Percentiles rank a stretch among this genome's conserved stretches.
Evolutionary conservation across 2,888 invertebrate genomes (phyloP).

Genomic region (Nineta flava): DNA sequence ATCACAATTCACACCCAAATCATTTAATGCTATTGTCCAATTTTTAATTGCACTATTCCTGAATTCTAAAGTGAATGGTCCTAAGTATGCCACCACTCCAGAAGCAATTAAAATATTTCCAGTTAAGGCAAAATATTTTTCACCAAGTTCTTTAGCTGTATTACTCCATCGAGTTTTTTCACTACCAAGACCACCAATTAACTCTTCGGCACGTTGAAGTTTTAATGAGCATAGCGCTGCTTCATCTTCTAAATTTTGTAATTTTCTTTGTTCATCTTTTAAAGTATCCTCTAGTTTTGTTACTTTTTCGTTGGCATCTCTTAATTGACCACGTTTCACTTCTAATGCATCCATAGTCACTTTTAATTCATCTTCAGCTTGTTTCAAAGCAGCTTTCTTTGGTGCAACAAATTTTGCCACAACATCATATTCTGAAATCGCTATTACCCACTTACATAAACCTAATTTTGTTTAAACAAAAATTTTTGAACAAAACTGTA

Average conservation of each 20-base stretch:
- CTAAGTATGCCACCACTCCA: conserved; percentile 81
- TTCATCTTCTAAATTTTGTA: conserved; percentile 65
- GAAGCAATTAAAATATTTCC: conserved; percentile 77
- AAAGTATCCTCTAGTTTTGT: conserved; percentile 55
- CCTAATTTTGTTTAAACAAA: conserved; percentile 28
- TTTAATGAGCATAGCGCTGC: conserved; percentile 78
- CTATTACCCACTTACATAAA: conserved; percentile 87
- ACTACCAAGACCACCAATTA: conserved; percentile 82
- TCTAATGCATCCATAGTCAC: conserved; percentile 59
- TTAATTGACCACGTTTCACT: conserved; percentile 57
- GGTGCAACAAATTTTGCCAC: conserved; percentile 87
- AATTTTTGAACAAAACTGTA: neutral
- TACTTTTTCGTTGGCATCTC: conserved; percentile 52
- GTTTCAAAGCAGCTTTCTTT: conserved; percentile 76
- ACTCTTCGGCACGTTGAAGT: conserved; percentile 76
- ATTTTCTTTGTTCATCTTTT: conserved; percentile 45
- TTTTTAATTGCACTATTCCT: conserved; percentile 47
- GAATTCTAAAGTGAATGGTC: conserved; percentile 68
- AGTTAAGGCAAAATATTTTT: conserved; percentile 54
- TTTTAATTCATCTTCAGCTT: conserved; percentile 68
- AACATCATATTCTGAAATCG: conserved; percentile 87
- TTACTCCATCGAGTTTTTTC: conserved; percentile 80
- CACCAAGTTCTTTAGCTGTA: conserved; percentile 53
- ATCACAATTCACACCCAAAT: conserved; percentile 59
- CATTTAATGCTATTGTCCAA: conserved; percentile 58